Base-by-base conservation (phyloP, 1,140 invertebrate species). In the Dermatophagoides farinae region DNA sequence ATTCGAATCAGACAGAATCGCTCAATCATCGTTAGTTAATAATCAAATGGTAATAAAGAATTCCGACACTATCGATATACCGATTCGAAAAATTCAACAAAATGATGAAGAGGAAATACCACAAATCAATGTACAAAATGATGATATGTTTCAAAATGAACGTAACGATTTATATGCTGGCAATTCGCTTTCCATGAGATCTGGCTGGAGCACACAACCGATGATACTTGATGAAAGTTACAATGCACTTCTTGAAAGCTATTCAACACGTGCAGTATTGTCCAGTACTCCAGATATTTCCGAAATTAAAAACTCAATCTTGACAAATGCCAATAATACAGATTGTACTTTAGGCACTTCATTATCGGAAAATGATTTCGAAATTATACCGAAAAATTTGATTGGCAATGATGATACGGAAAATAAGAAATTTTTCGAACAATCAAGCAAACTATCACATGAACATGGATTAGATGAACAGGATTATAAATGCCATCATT, bases 381-480 rank as follows among this genome's bases (percentile, higher is more conserved):
- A 69, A 62, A 61, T 69, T 25, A 63, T 69, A 46, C 68, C 68
- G 11, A 65, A 66, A 60, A 63, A 43, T 20, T n/a, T 59, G 14
- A 57, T 65, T 38, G 37, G 64, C 11, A 47, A 61, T 49, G 59
- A 64, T 51, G 65, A 69, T 57, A 44, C 55, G 49, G 61, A 64
- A 40, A 66, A 62, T 16, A 62, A 68, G 58, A 61, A 61, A 64
- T 77, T 84, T 70, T 76, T 82, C n/a, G 71, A 77, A 23, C 77
- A 83, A 64, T 66, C 88, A 6, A 80, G 79, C 9, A 77, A 72
- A 60, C 75, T 92, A 61, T 76, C 83, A 0, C 77, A 76, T 39
- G 89, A 96, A 70, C 78, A 79, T 62, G 90, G 89, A 0, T 72
- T 95, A 1, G 85, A 91, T 73, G 68, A 75, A 9, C 89, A 95